These are phyloP conservation scores for Pomatorhinus ruficollis DNA, from an alignment of 2,113 vertebrate species.

Conservation along the genomic window DNA sequence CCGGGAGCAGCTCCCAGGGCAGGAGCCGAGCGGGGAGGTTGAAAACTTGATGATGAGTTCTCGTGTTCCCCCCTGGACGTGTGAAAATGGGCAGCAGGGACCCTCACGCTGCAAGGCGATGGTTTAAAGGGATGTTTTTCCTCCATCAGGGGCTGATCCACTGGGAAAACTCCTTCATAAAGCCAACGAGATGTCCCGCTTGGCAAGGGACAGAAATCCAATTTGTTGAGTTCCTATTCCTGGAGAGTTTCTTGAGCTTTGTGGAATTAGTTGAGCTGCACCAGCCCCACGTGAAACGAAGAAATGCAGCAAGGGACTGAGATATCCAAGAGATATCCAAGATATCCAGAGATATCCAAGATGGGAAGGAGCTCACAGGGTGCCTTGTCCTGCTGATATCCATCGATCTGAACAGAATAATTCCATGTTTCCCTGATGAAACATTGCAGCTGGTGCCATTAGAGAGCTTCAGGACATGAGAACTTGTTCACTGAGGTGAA, in stretches of 20 bases:
- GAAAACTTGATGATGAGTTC: constrained; percentile 16
- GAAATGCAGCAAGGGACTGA: neutral
- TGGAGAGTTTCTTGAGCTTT: no score
- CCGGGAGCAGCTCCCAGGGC: neutral
- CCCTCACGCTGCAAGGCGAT: neutral
- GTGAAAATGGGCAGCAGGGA: neutral
- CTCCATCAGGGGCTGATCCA: neutral
- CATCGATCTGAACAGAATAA: neutral
- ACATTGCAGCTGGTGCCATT: neutral
- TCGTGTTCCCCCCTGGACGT: neutral
- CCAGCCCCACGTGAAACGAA: fast-evolving
- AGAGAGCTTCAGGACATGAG: neutral
- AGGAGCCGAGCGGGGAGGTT: neutral
- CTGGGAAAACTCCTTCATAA: neutral
- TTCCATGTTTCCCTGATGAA: neutral
- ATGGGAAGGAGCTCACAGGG: neutral
- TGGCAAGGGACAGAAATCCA: no score
- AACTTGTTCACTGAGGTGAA: neutral
- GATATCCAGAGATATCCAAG: neutral
- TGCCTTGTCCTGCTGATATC: neutral
- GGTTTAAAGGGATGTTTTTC: neutral
- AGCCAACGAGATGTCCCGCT: fast-evolving
- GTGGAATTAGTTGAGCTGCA: neutral
- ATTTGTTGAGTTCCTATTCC: no score
- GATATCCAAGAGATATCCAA: neutral